phyloP scores from a whole-genome alignment of 2,797 vertebrate species.

The Sebastes aleutianus region DNA sequence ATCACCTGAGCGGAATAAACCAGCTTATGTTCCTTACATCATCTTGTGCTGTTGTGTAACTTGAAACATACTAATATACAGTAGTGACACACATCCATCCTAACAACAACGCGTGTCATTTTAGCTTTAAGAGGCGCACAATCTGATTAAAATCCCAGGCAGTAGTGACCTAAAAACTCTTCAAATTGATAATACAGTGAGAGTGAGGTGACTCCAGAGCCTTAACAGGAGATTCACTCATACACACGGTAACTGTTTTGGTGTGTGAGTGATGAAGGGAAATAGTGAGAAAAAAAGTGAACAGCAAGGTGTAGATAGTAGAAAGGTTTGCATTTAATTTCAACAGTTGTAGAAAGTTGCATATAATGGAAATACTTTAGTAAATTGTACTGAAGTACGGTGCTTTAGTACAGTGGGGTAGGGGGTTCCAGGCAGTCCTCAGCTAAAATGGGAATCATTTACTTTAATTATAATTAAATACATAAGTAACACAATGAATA shows the following conservation, averaged over 20 bases:
- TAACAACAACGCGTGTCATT: background rate
- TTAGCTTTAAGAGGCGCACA: background rate
- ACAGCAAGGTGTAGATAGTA: background rate
- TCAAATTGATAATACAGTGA: background rate
- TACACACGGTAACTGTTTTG: background rate
- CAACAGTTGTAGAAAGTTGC: background rate
- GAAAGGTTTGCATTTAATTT: background rate
- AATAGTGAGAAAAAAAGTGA: background rate
- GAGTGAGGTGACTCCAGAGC: background rate
- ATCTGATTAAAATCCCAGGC: background rate
- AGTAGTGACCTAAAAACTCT: background rate
- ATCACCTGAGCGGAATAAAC: background rate
- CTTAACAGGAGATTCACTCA: background rate
- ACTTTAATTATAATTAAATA: no score
- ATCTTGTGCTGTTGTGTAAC: constrained; percentile 4
- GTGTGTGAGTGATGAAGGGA: background rate
- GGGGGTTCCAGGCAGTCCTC: no score
- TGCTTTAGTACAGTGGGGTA: background rate
- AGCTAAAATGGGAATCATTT: no score
- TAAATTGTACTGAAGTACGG: background rate
- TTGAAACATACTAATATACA: background rate
- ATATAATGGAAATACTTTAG: background rate
- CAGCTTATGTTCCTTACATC: background rate
- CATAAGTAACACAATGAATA: no score
- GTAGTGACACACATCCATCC: background rate